phyloP scores from a whole-genome alignment of 2,797 vertebrate genomes.

The Anas bernieri region DNA sequence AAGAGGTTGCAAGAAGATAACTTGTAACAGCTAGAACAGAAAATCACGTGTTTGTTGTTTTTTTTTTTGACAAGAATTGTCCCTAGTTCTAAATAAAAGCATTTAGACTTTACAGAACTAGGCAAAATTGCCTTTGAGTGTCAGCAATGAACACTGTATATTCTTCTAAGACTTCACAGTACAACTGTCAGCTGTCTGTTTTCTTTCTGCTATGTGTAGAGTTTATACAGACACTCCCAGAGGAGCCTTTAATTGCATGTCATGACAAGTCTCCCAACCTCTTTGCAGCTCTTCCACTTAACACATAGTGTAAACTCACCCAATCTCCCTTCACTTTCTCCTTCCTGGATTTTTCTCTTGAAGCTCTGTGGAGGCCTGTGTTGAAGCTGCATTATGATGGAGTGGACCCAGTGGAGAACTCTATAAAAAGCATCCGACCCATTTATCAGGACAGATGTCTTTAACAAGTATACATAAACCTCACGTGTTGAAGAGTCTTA shows the following conservation, averaged over 20 bases:
- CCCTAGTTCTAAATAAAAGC: slow-evolving; percentile 49
- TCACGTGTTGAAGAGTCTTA: neutral
- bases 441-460: slow-evolving; percentile 64
- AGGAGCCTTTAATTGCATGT: slow-evolving; percentile 76
- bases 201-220: slow-evolving; percentile 64
- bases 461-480: slow-evolving; percentile 53
- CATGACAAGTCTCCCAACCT: slow-evolving; percentile 76
- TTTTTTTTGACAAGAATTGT: slow-evolving; percentile 45
- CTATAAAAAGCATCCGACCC: slow-evolving; percentile 61
- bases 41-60: neutral
- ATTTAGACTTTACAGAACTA: slow-evolving; percentile 54
- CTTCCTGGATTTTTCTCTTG: slow-evolving; percentile 43
- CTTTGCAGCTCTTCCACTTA: slow-evolving; percentile 72
- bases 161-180: slow-evolving; percentile 60
- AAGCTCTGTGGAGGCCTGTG: slow-evolving; percentile 33
- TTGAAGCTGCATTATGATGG: slow-evolving; percentile 72
- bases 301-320: slow-evolving; percentile 68
- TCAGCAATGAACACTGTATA: slow-evolving; percentile 61
- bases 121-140: slow-evolving; percentile 62
- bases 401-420: slow-evolving; percentile 66
- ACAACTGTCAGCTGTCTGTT: slow-evolving; percentile 76
- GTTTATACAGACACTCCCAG: slow-evolving; percentile 71
- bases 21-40: slow-evolving; percentile 3
- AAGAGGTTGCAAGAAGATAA: neutral
- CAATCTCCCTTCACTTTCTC: slow-evolving; percentile 65